Percentiles rank a stretch among this genome's conserved stretches.
Conservation (phyloP, 2,113 vertebrate genomes). For the Anoplopoma fimbria region DNA sequence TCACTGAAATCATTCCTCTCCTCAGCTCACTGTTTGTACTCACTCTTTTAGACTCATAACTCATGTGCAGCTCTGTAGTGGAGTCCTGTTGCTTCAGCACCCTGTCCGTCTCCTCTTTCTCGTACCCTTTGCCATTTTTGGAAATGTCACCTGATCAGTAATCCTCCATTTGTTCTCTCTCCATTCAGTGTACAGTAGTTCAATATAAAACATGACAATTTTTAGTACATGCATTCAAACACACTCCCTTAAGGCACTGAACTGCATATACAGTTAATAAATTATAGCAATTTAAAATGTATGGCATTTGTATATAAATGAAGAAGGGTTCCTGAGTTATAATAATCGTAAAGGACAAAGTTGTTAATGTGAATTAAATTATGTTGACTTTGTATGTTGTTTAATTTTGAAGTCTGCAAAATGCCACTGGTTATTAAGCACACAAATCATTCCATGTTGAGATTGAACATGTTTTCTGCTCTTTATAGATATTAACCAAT, state of each 20-base stretch:
- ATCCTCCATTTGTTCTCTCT: slow-evolving; percentile 11
- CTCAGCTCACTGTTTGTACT: slow-evolving; percentile 65
- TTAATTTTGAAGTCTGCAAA: background rate
- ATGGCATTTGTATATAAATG: slow-evolving; percentile 40
- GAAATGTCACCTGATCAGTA: background rate
- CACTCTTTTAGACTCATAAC: slow-evolving; percentile 1
- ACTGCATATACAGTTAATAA: slow-evolving; percentile 1
- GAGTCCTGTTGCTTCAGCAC: slow-evolving; percentile 42
- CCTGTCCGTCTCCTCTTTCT: slow-evolving; percentile 8
- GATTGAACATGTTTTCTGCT: slow-evolving; percentile 32
- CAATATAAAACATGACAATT: background rate
- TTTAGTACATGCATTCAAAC: background rate
- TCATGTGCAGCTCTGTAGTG: slow-evolving; percentile 32
- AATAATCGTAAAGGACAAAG: background rate
- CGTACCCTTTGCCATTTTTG: slow-evolving; percentile 25
- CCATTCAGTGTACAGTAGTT: background rate
- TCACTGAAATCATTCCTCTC: slow-evolving; percentile 40
- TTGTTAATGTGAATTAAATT: slow-evolving; percentile 9
- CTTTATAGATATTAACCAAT: slow-evolving; percentile 72
- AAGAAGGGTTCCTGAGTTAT: background rate
- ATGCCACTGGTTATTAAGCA: background rate
- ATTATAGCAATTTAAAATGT: background rate
- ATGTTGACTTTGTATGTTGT: background rate
- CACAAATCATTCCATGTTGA: background rate
- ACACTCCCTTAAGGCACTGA: background rate